A percentile compares a stretch with the other conserved stretches of the same genome.
Evolutionary conservation across 2,113 vertebrate genomes (phyloP).

Genomic region (Sorex araneus): DNA sequence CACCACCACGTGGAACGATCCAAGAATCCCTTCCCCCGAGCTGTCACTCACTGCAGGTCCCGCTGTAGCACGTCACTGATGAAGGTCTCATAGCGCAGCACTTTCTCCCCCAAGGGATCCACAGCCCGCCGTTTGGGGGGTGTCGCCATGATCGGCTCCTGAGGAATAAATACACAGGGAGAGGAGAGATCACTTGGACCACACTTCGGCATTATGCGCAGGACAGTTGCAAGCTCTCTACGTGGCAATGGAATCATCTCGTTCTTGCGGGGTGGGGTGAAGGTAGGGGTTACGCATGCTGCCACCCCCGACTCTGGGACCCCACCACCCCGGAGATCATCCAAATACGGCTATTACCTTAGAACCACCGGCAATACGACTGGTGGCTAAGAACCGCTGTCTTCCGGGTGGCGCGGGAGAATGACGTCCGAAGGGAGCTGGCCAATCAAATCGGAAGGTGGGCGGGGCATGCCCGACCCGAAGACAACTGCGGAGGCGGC

Average conservation of each 20-base stretch:
- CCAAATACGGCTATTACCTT: slow-evolving; percentile 54
- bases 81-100: slow-evolving; percentile 93
- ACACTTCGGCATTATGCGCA: background rate
- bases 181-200: slow-evolving; percentile 42
- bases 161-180: background rate
- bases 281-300: background rate
- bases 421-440: slow-evolving; percentile 51
- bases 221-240: slow-evolving; percentile 28
- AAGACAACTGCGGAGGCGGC: background rate
- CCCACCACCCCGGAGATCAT: slow-evolving; percentile 4
- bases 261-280: background rate
- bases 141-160: slow-evolving; percentile 78
- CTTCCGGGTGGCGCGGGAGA: slow-evolving; percentile 75
- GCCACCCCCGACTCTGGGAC: slow-evolving; percentile 37
- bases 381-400: background rate
- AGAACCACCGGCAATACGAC: slow-evolving; percentile 57
- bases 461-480: background rate
- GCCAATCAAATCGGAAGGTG: slow-evolving; percentile 56
- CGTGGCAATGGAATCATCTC: background rate
- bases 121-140: slow-evolving; percentile 82
- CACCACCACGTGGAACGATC: slow-evolving; percentile 51
- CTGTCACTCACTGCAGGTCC: slow-evolving; percentile 92
- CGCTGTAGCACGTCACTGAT: slow-evolving; percentile 92
- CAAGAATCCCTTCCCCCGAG: slow-evolving; percentile 21
- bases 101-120: slow-evolving; percentile 86